Evolutionary conservation across 2,113 vertebrate species (phyloP), one percentile per base, ranked within the genome.

Genomic region (Notiomystis cincta): DNA sequence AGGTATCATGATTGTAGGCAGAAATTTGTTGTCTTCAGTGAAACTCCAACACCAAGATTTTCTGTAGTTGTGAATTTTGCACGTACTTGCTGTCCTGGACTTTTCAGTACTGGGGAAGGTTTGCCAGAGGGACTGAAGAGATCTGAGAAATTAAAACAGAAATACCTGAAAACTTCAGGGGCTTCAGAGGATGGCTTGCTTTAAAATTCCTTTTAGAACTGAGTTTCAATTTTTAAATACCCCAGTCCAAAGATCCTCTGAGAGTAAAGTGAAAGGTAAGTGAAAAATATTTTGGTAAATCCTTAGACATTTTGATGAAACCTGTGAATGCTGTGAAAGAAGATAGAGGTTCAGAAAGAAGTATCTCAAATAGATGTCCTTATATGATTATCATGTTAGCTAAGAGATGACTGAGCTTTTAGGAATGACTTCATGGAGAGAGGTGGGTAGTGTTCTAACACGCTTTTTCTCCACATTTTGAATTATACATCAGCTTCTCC

Each of bases 1-100:
- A 51, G 35, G 9, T 35, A 51, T 42, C 18, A 5, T 23, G 28
- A 80, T 25, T 0, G 0, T 7, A 50, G 54, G 20, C 53, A 80
- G 44, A 44, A 71, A 64, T 3, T 28, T 9, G 7, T 13, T 19
- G 17, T 40, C 40, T 91, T 81, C 47, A 40, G 15, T 48, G 54
- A 81, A 33, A 47, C 16, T 57, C 27, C 15, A 87, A 57, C 37
- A 51, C 8, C 10, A 30, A 7, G 2, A 19, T 61, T 45, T 64
- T 65, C 45, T 35, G 21, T 11, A 54, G 12, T 33, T 76, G 14
- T 3, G 18, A 76, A 10, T 25, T 92, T 76, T 57, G 13, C 40
- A 24, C 19, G 18, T 22, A 51, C 14, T 44, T 57, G 31, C 16
- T 5, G 15, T 33, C 53, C 40, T n/a, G 54, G 28, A 19, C 14